Evolutionary conservation across 2,888 invertebrate genomes (phyloP).

Genomic region (Lapara coniferarum): DNA sequence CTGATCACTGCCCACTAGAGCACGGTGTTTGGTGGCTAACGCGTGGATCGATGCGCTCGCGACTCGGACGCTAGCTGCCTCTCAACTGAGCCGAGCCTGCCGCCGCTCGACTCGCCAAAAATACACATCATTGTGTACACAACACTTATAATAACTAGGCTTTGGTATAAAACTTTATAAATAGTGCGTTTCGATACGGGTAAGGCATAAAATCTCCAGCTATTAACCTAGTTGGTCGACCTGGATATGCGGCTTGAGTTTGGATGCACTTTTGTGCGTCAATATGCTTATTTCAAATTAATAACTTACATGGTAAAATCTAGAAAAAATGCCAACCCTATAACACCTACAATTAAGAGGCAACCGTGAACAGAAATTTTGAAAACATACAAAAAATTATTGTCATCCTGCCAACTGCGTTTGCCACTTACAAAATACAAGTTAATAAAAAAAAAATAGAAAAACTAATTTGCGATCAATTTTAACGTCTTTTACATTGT

Average conservation of each 20-base stretch:
- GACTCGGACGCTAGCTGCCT: constrained; percentile 48
- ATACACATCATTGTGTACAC: constrained; percentile 79
- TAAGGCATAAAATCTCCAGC: constrained; percentile 48
- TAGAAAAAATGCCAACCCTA: neutral
- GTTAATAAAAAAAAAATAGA: neutral
- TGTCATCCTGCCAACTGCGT: constrained; percentile 15
- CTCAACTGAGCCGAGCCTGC: constrained; percentile 54
- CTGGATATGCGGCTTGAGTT: constrained; percentile 26
- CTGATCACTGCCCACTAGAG: constrained; percentile 49
- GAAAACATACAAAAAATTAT: neutral
- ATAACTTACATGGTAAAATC: neutral
- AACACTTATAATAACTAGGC: constrained; percentile 75
- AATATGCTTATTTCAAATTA: neutral
- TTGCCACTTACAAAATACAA: neutral
- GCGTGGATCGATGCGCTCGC: constrained; percentile 42
- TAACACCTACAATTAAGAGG: neutral
- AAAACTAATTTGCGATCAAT: constrained; percentile 15
- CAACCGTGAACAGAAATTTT: neutral
- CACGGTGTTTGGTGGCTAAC: constrained; percentile 45
- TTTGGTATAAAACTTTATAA: constrained; percentile 76
- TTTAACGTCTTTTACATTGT: neutral
- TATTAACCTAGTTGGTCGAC: constrained; percentile 47
- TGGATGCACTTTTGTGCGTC: neutral
- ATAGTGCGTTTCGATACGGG: constrained; percentile 52
- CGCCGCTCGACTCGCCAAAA: constrained; percentile 67